A percentile compares a stretch with the other conserved stretches of the same genome.
Conservation (phyloP, 2,113 vertebrate genomes). For the Lipophrys pholis region DNA sequence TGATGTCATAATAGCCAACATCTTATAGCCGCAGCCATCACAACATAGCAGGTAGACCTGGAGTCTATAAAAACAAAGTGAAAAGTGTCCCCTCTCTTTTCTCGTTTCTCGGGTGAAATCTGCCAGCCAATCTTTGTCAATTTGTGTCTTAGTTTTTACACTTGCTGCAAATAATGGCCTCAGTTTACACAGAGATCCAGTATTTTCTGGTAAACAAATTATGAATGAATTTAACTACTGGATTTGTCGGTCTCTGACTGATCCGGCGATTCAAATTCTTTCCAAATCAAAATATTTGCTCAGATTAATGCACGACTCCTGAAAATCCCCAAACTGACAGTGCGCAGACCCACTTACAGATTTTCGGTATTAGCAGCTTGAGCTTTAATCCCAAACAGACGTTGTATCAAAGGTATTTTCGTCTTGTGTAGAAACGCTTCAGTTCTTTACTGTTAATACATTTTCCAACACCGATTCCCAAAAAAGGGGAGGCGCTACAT, state of each 20-base stretch:
- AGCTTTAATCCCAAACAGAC: not conserved
- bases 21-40: too few species aligned
- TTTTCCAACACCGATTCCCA: too few species aligned
- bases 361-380: not conserved
- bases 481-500: too few species aligned
- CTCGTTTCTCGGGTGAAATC: too few species aligned
- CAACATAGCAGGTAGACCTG: too few species aligned
- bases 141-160: too few species aligned
- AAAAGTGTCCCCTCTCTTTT: too few species aligned
- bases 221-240: not conserved
- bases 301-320: not conserved
- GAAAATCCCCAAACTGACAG: not conserved
- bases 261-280: not conserved
- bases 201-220: not conserved
- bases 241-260: not conserved
- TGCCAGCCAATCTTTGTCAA: too few species aligned
- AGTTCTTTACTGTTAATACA: slow-evolving; percentile 4
- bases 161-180: not conserved
- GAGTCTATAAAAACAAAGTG: too few species aligned
- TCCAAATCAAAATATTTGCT: not conserved
- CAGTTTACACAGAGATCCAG: too few species aligned
- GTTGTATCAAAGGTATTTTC: not conserved
- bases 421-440: not conserved
- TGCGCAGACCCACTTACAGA: not conserved
- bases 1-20: too few species aligned